phyloP scores from a whole-genome alignment of 2,113 vertebrate genomes.

The Gavia stellata region DNA sequence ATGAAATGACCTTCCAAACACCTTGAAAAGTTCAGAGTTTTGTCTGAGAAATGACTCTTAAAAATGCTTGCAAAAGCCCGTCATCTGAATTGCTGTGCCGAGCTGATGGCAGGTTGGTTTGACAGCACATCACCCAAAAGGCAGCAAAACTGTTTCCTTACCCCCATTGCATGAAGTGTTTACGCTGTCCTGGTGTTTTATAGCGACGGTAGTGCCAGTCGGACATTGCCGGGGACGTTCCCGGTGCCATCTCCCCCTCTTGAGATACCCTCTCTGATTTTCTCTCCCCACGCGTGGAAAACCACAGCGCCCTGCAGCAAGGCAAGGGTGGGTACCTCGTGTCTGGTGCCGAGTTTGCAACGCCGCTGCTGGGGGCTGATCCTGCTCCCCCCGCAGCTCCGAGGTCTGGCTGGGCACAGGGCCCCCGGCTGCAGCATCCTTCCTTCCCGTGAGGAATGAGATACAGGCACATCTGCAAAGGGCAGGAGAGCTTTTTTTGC shows the following conservation, averaged over 20 bases:
- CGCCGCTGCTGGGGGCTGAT: background rate
- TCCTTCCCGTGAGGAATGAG: background rate
- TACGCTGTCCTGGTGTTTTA: background rate
- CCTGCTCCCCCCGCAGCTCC: accelerated
- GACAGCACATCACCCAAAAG: background rate
- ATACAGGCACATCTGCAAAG: background rate
- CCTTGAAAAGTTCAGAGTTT: background rate
- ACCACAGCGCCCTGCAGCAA: background rate
- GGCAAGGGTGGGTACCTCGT: background rate
- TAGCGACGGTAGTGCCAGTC: accelerated
- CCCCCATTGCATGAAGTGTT: background rate
- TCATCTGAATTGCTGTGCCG: background rate
- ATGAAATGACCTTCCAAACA: background rate
- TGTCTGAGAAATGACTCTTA: background rate
- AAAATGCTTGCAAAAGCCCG: background rate
- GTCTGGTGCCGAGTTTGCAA: background rate
- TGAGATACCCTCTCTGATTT: background rate
- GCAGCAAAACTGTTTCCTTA: background rate
- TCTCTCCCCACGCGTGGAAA: background rate
- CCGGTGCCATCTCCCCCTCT: background rate
- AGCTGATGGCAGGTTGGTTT: background rate
- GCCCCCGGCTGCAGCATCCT: background rate
- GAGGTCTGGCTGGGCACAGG: background rate
- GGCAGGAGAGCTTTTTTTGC: background rate
- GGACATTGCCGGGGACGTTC: background rate